These are phyloP conservation scores for Phycodurus eques DNA, from an alignment of 2,113 vertebrate species.

Conservation along the genomic window DNA sequence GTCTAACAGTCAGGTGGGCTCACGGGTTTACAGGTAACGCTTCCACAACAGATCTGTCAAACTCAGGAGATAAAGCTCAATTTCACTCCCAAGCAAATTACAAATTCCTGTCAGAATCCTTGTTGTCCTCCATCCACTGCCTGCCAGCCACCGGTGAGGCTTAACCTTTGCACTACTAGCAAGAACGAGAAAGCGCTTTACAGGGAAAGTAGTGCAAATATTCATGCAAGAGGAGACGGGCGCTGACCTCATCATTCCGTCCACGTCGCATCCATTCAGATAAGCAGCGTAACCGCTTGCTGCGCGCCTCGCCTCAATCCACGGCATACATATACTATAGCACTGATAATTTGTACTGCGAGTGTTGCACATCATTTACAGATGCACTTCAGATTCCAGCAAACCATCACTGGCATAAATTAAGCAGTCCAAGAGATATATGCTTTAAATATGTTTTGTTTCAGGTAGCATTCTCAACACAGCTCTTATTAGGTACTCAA, in stretches of 20 bases:
- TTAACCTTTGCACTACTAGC: slow-evolving; percentile 67
- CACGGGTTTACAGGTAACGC: slow-evolving; percentile 52
- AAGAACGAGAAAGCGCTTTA: slow-evolving; percentile 38
- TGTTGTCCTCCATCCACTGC: slow-evolving; percentile 52
- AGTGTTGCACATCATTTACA: slow-evolving; percentile 69
- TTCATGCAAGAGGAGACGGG: slow-evolving; percentile 40
- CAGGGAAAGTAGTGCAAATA: slow-evolving; percentile 46
- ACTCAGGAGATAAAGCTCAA: slow-evolving; percentile 33
- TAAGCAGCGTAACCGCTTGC: slow-evolving; percentile 69
- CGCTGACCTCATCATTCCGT: slow-evolving; percentile 66
- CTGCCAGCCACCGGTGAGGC: slow-evolving; percentile 67
- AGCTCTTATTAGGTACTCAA: slow-evolving; percentile 5
- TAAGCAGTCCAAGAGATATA: slow-evolving; percentile 48
- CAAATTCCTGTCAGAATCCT: slow-evolving; percentile 58
- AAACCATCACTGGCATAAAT: slow-evolving; percentile 53
- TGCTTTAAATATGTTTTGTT: slow-evolving; percentile 53
- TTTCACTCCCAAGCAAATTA: slow-evolving; percentile 58
- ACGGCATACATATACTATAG: slow-evolving; percentile 60
- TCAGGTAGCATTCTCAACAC: slow-evolving; percentile 29
- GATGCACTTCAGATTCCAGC: slow-evolving; percentile 68
- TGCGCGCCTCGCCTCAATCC: slow-evolving; percentile 56
- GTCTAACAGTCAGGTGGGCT: slow-evolving; percentile 56
- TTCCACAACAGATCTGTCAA: slow-evolving; percentile 16
- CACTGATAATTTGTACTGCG: slow-evolving; percentile 65
- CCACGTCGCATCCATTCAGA: slow-evolving; percentile 70